Evolutionary conservation across 2,113 vertebrate species (phyloP).

Genomic region (Osmerus mordax): DNA sequence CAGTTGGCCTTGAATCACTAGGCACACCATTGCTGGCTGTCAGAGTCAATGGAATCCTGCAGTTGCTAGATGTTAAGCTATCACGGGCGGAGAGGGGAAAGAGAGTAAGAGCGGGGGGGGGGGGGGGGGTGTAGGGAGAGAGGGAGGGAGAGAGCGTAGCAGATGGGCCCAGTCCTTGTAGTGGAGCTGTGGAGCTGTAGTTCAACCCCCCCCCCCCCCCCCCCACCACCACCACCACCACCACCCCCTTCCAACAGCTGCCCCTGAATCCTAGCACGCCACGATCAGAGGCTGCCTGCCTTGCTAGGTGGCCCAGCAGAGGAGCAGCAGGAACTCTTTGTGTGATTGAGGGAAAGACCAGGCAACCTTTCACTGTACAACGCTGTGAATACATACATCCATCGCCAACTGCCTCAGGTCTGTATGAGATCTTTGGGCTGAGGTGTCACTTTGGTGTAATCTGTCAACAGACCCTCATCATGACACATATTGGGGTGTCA

Average conservation of each 20-base stretch:
- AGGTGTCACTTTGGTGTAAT: neutral
- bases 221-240: too few relatives aligned
- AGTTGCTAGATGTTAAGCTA: neutral
- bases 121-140: neutral
- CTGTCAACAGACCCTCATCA: slow-evolving; percentile 7
- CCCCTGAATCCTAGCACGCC: neutral
- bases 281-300: neutral
- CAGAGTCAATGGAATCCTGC: slow-evolving; percentile 11
- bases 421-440: neutral
- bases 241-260: neutral
- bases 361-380: neutral
- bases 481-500: neutral
- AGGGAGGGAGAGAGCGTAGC: neutral
- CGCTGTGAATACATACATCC: neutral
- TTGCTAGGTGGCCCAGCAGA: neutral
- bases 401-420: neutral
- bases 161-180: slow-evolving; percentile 1
- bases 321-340: neutral
- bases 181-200: neutral
- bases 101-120: neutral
- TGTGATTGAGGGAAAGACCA: slow-evolving; percentile 8
- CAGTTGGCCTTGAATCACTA: neutral
- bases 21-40: slow-evolving; percentile 5
- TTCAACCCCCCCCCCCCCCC: neutral
- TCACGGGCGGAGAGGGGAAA: slow-evolving; percentile 2